phyloP scores from a whole-genome alignment of 2,888 invertebrate species.

The Thyatira batis region DNA sequence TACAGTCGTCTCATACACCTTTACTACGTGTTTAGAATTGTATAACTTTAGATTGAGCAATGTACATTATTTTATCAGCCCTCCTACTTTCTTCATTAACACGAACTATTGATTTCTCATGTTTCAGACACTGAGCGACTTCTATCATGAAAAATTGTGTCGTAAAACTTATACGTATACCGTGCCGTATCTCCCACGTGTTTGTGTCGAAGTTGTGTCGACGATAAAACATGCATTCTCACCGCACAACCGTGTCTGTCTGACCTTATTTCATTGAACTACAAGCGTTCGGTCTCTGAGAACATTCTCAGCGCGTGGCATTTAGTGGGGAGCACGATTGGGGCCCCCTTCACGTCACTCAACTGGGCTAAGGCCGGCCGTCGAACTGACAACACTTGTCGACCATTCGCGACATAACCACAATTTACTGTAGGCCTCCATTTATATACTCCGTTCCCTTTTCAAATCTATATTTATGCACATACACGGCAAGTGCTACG shows the following conservation, averaged over 20 bases:
- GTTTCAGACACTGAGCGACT: neutral
- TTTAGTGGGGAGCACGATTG: conserved; percentile 46
- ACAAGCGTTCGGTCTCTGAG: conserved; percentile 42
- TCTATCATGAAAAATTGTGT: neutral
- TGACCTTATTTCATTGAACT: conserved; percentile 60
- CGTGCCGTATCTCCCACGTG: conserved; percentile 37
- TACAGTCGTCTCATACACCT: neutral
- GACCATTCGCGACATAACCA: conserved; percentile 22
- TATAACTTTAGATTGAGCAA: neutral
- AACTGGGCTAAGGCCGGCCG: conserved; percentile 79
- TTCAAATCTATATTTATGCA: conserved; percentile 15
- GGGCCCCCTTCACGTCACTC: conserved; percentile 73
- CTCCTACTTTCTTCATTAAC: neutral
- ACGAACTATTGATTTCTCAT: neutral
- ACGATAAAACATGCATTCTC: conserved; percentile 27
- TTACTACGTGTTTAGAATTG: neutral
- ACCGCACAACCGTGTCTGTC: conserved; percentile 18
- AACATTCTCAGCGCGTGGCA: conserved; percentile 50
- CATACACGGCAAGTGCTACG: conserved; percentile 18
- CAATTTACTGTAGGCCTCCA: conserved; percentile 45
- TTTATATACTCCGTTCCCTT: conserved; percentile 23
- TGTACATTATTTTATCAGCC: neutral
- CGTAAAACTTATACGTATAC: conserved; percentile 16
- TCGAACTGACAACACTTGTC: conserved; percentile 55
- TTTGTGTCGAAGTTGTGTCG: conserved; percentile 7